Percentiles rank a stretch among this genome's conserved stretches.
Conservation (phyloP, 2,113 vertebrate species). For the Halcyon malimbica region DNA sequence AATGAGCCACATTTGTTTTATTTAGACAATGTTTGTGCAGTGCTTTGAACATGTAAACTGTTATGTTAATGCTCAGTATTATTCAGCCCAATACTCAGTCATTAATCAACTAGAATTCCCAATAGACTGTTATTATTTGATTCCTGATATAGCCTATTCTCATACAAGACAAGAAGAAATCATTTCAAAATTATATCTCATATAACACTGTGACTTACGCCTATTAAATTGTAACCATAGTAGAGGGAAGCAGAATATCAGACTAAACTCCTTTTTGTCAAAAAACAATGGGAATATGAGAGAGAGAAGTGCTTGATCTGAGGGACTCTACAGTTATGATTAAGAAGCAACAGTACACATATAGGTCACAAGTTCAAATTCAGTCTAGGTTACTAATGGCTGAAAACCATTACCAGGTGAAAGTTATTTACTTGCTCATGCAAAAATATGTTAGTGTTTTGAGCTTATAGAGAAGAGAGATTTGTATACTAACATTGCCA, state of each 20-base stretch:
- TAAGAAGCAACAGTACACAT: background rate
- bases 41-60: background rate
- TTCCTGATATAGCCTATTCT: background rate
- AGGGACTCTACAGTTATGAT: background rate
- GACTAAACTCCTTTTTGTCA: background rate
- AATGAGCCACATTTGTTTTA: conserved; percentile 5
- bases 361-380: background rate
- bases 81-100: background rate
- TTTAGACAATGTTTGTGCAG: conserved; percentile 2
- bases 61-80: background rate
- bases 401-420: background rate
- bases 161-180: background rate
- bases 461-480: background rate
- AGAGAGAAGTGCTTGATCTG: background rate
- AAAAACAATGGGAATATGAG: background rate
- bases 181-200: background rate
- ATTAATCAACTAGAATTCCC: background rate
- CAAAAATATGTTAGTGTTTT: background rate
- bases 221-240: background rate
- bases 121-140: background rate
- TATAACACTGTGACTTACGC: background rate
- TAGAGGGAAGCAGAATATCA: background rate
- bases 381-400: background rate
- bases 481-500: background rate
- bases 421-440: background rate